Evolutionary conservation across 2,113 vertebrate species (phyloP).

Genomic region (Progne subis): DNA sequence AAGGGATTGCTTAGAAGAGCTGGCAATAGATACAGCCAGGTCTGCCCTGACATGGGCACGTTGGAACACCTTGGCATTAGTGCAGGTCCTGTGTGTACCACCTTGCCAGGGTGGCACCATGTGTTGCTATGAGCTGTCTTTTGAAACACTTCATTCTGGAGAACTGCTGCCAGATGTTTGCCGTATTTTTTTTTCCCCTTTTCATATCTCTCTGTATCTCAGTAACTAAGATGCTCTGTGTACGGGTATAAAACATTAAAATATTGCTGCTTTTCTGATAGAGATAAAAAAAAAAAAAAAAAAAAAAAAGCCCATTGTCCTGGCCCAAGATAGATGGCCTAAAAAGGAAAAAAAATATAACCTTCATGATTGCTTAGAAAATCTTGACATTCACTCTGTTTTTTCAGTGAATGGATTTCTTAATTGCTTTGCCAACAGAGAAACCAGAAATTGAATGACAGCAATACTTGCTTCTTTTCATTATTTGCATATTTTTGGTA

Average conservation of each 20-base stretch:
- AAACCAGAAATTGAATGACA: background rate
- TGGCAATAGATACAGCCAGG: background rate
- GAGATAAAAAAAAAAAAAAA: background rate
- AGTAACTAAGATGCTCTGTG: background rate
- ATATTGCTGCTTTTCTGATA: background rate
- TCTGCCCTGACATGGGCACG: rapidly evolving
- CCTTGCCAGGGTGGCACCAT: background rate
- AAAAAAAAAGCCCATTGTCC: background rate
- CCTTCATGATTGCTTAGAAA: background rate
- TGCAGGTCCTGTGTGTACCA: background rate
- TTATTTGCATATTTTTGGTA: background rate
- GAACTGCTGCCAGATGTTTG: background rate
- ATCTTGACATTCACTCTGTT: background rate
- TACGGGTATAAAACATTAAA: background rate
- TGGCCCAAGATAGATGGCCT: background rate
- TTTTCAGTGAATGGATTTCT: background rate
- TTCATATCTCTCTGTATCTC: background rate
- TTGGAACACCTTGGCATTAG: background rate
- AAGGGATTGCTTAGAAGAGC: background rate
- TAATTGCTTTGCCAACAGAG: background rate
- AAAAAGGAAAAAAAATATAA: background rate
- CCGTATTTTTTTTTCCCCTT: background rate
- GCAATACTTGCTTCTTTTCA: background rate
- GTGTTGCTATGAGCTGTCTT: background rate
- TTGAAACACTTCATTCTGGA: background rate